Conservation (phyloP, 1,140 invertebrate species). For the Bathynomus jamesi region DNA sequence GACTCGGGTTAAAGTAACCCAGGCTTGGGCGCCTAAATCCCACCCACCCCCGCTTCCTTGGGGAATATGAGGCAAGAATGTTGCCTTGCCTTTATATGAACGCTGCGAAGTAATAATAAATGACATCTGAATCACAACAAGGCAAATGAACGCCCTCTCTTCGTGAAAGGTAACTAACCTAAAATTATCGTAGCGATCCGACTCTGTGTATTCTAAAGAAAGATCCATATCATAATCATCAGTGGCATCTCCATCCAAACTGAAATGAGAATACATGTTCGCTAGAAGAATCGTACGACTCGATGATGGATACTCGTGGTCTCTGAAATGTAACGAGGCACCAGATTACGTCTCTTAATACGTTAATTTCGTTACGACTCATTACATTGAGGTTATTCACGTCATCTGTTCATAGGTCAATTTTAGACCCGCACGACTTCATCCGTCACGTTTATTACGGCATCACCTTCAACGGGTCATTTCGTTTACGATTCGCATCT, state of each 20-base stretch:
- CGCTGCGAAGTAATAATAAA: too few relatives aligned
- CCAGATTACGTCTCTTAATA: not conserved
- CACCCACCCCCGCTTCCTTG: not conserved
- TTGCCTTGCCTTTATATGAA: too few relatives aligned
- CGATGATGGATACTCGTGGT: conserved; percentile 62
- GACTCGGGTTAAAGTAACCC: not conserved
- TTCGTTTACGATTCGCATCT: not conserved
- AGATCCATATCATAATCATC: conserved; percentile 77
- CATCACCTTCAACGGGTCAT: too few relatives aligned
- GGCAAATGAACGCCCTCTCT: too few relatives aligned
- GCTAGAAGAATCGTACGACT: conserved; percentile 65
- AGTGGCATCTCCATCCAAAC: conserved; percentile 57
- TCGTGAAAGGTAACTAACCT: conserved; percentile 36
- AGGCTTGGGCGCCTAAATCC: not conserved
- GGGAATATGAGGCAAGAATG: too few relatives aligned
- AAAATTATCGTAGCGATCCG: conserved; percentile 70
- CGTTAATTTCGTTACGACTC: not conserved
- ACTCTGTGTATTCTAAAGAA: conserved; percentile 71
- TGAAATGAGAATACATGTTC: conserved; percentile 77
- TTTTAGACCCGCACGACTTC: too few relatives aligned
- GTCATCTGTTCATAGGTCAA: too few relatives aligned
- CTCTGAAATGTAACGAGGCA: conserved; percentile 47
- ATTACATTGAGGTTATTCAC: not conserved
- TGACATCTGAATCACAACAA: too few relatives aligned
- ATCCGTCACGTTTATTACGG: too few relatives aligned